Evolutionary conservation across 2,113 vertebrate genomes (phyloP).

Genomic region (Oreochromis aureus): DNA sequence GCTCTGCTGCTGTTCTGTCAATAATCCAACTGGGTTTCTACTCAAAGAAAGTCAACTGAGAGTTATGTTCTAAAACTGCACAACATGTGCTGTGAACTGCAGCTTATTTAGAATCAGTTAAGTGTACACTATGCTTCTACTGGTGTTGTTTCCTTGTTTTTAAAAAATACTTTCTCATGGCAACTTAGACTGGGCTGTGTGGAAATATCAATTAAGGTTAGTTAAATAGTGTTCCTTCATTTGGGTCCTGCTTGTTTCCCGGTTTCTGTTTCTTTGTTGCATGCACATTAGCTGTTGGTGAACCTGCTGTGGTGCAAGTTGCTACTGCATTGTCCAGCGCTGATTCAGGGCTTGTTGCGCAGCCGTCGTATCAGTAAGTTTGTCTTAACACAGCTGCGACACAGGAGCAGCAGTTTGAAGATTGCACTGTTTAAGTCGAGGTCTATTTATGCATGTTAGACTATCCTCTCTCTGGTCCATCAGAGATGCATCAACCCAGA

Average conservation of each 20-base stretch:
- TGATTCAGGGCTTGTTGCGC: not conserved
- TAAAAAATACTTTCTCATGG: not conserved
- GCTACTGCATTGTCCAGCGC: not conserved
- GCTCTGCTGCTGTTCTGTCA: not conserved
- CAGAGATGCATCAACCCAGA: not conserved
- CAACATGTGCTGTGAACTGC: not conserved
- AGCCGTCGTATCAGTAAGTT: slow-evolving; percentile 24
- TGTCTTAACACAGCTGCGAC: not conserved
- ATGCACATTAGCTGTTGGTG: not conserved
- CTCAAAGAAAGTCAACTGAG: not conserved
- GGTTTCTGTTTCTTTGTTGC: not conserved
- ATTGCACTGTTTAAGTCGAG: not conserved
- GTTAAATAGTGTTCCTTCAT: not conserved
- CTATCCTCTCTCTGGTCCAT: not conserved
- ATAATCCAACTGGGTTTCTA: not conserved
- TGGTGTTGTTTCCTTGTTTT: not conserved
- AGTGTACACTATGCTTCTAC: not conserved
- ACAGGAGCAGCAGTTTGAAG: not conserved
- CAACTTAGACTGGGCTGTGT: not conserved
- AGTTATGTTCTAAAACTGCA: not conserved
- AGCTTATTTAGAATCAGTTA: not conserved
- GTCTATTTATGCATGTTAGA: not conserved
- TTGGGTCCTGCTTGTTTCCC: not conserved
- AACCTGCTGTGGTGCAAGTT: not conserved
- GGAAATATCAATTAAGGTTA: not conserved